These are phyloP conservation scores for Aphaenogaster floridana DNA, from an alignment of 1,140 invertebrate genomes.

Conservation along the genomic window DNA sequence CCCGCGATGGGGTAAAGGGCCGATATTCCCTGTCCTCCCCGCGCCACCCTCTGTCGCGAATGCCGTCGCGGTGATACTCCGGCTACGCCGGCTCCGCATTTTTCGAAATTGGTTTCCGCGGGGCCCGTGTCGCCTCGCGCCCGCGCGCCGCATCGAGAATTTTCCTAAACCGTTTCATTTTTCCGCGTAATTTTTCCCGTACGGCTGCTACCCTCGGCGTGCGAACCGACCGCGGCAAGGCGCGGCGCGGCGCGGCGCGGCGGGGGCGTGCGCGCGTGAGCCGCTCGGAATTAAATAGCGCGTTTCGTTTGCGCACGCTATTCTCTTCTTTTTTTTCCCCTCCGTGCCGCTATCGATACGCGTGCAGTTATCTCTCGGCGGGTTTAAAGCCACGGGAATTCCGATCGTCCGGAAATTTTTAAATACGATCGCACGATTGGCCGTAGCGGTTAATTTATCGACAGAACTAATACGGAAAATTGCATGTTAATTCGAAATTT, in stretches of 20 bases:
- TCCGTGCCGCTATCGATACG: slow-evolving; percentile 33
- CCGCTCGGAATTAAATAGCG: slow-evolving; percentile 52
- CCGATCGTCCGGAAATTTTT: slow-evolving; percentile 48
- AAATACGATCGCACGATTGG: slow-evolving; percentile 28
- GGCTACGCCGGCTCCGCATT: slow-evolving; percentile 27
- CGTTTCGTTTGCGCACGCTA: slow-evolving; percentile 52
- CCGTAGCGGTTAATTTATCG: slow-evolving; percentile 14
- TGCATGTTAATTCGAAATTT: slow-evolving; percentile 5
- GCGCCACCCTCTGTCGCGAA: neutral
- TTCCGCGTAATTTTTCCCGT: slow-evolving; percentile 55
- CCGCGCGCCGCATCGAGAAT: slow-evolving; percentile 11
- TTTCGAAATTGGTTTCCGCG: slow-evolving; percentile 63
- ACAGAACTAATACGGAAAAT: neutral
- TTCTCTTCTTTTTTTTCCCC: neutral
- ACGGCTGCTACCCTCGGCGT: slow-evolving; percentile 13
- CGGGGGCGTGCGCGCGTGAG: slow-evolving; percentile 8
- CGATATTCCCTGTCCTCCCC: slow-evolving; percentile 42
- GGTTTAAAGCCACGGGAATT: slow-evolving; percentile 38
- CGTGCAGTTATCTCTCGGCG: slow-evolving; percentile 45
- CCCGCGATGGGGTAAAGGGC: slow-evolving; percentile 53
- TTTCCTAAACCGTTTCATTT: slow-evolving; percentile 61
- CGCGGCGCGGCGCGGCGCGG: too few species aligned
- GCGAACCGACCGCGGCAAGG: neutral
- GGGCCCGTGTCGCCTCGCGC: slow-evolving; percentile 20
- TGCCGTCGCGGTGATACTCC: slow-evolving; percentile 44